Base-by-base conservation (phyloP, 1,140 invertebrate genomes). In the Microplitis mediator region DNA sequence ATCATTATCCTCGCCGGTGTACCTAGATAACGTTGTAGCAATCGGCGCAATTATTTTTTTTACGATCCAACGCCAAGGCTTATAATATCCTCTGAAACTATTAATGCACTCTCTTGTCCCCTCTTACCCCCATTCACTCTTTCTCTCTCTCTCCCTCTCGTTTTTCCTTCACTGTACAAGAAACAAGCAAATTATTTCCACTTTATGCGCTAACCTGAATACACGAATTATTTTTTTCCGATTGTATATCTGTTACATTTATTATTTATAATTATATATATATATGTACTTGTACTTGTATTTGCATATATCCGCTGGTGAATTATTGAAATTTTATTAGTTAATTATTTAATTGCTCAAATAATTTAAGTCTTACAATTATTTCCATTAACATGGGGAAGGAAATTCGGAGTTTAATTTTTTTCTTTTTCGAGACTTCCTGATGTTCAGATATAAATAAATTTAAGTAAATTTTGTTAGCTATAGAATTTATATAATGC, bases 21-120 rank as follows among this genome's bases (percentile, higher is more conserved):
- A 45, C 39, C 79, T 77, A 82, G 84, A 85, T 85, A 85, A 84
- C 80, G 80, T 77, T 84, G 83, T 80, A 82, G 85, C 85, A 86
- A 86, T 85, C 82, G 81, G 75, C 75, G 83, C 82, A 85, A 86
- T 86, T 86, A 86, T 81, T 85, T 85, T 23, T 86, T 86, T 86
- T 86, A 86, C 84, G 85, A 86, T 86, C 81, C 39, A 70, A 34
- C 76, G 74, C 80, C 84, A 84, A 86, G 84, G 84, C 80, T 84
- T 82, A 35, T 67, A 81, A 79, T 80, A 83, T 82, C 65, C 76
- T 54, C 52, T 23, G 13, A 54, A 82, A 83, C 79, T 84, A 83
- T 86, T 84, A 85, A 85, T 85, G 79, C 64, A 72, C 74, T 64
- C 56, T 16, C 58, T 16, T 36, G 14, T 35, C 4, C 4, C n/a